Base-by-base conservation (phyloP, 2,888 invertebrate species). In the Bibio marci region DNA sequence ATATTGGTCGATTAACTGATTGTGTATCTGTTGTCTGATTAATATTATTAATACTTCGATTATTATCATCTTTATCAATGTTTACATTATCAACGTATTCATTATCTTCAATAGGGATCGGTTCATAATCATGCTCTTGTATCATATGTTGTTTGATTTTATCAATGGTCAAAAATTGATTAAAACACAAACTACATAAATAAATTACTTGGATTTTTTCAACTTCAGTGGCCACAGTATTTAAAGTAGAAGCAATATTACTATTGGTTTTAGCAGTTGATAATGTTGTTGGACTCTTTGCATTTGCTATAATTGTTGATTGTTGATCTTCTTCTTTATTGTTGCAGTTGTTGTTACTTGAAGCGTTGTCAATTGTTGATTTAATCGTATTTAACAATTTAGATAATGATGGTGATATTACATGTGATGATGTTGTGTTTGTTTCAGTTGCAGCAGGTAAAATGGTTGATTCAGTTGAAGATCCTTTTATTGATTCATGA, bases 141-240 rank as follows among this genome's bases (percentile, higher is more conserved):
- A 59, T 55, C 52, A 61, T 54, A 38, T 62, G 61, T 0, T 54
- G 52, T 3, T 55, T 53, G 12, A 62, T 44, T 40, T 53, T 53
- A 39, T 58, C 56, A 13, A 46, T 33, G 7, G 54, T 44, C 13
- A 48, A 48, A 42, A 54, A 52, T 35, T 52, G 49, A 0, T 22
- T 37, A 35, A 52, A 46, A 22, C 55, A 59, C 26, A 54, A 22
- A 31, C 53, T 50, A 36, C 53, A 58, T 3, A 39, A 26, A 13
- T 19, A 37, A 22, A 22, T n/a, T n/a, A n/a, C n/a, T n/a, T n/a
- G n/a, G n/a, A n/a, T 22, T 6, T 22, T 22, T 22, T 22, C 34
- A 43, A 38, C 43, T 41, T 44, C 40, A 36, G 37, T 17, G 18
- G 18, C 31, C 35, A 37, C 26, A 32, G 18, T n/a, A n/a, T n/a